Percentiles rank a stretch among this genome's conserved stretches.
These are phyloP conservation scores for Exaiptasia diaphana DNA, from an alignment of 64 coral and sea anemone species.

Conservation along the genomic window DNA sequence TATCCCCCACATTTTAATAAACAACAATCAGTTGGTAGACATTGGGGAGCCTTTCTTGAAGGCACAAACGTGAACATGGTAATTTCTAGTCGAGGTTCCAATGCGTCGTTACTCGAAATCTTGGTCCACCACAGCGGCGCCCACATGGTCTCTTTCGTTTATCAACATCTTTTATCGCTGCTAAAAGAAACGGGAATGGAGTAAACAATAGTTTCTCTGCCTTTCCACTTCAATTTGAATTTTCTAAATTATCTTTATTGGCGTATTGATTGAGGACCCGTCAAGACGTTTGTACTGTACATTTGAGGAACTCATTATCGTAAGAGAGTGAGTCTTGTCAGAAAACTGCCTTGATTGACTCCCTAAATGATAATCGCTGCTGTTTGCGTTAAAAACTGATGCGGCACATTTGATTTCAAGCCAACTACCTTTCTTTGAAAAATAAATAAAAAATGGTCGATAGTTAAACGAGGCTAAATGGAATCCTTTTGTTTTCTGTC, in stretches of 20 bases:
- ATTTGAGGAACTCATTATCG: background rate
- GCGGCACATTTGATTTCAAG: background rate
- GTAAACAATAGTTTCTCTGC: background rate
- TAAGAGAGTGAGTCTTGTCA: conserved; percentile 1
- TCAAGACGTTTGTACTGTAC: background rate
- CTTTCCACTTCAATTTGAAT: background rate
- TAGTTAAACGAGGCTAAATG: background rate
- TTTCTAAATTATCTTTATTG: background rate
- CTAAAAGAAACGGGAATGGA: background rate
- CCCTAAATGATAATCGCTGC: background rate
- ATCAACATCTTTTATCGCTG: background rate
- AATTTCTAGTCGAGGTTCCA: conserved; percentile 6
- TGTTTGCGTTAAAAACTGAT: background rate
- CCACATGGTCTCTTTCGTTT: background rate
- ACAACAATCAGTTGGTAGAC: background rate
- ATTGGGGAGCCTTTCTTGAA: background rate
- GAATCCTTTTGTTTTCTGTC: background rate
- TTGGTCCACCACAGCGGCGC: background rate
- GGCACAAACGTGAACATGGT: background rate
- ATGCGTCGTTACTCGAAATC: background rate
- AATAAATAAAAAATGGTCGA: background rate
- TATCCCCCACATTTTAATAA: background rate
- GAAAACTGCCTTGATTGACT: background rate
- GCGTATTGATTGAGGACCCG: background rate
- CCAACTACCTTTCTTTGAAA: background rate